These are phyloP conservation scores for Vidua chalybeata DNA, from an alignment of 2,113 vertebrate species.

Conservation along the genomic window DNA sequence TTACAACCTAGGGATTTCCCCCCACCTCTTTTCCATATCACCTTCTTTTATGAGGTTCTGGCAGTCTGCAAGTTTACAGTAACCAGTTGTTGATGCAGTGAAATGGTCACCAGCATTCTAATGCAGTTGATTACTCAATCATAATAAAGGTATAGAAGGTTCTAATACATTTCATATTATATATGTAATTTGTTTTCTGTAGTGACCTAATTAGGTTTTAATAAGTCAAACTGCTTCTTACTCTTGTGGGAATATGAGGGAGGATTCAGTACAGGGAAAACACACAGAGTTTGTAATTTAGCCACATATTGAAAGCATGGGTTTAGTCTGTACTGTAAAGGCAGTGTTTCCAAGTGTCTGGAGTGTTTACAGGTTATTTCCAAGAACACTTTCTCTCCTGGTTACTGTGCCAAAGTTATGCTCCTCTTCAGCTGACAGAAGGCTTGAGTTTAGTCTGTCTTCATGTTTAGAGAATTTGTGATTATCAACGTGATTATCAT, in stretches of 20 bases:
- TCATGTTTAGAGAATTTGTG: not conserved
- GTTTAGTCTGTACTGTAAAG: not conserved
- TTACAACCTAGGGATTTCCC: not conserved
- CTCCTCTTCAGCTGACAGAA: not conserved
- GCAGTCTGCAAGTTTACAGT: not conserved
- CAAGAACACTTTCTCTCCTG: not conserved
- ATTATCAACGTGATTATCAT: not conserved
- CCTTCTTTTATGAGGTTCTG: not conserved
- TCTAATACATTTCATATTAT: not conserved
- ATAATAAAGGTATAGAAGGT: not conserved
- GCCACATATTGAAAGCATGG: not conserved
- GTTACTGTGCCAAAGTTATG: not conserved
- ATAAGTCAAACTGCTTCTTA: not conserved
- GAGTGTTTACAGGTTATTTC: not conserved
- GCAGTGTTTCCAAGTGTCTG: not conserved
- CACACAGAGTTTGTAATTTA: not conserved
- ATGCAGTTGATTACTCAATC: not conserved
- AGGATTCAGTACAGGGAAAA: not conserved
- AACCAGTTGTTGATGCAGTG: not conserved
- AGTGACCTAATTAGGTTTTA: not conserved
- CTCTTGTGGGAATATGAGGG: not conserved
- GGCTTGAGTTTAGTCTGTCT: not conserved
- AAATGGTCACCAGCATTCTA: not conserved
- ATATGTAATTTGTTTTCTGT: not conserved
- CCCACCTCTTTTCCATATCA: not conserved